Conservation (phyloP, 2,113 vertebrate genomes). For the Scopus umbretta region DNA sequence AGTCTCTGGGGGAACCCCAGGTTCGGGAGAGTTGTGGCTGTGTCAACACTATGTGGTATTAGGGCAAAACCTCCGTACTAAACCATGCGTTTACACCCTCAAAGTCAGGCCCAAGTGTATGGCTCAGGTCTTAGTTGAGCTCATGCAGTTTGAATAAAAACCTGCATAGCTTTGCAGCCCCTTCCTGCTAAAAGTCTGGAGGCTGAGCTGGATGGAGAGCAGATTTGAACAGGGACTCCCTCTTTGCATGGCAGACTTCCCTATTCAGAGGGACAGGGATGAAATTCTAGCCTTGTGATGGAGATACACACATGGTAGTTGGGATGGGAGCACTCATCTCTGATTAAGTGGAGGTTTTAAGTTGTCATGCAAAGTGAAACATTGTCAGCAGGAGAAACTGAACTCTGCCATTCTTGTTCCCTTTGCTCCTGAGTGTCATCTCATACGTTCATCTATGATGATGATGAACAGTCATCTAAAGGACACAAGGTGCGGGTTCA, state of each 20-base stretch:
- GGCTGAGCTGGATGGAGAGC: neutral
- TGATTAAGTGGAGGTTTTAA: neutral
- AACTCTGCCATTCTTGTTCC: neutral
- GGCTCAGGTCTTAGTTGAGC: neutral
- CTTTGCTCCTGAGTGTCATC: neutral
- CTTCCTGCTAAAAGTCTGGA: neutral
- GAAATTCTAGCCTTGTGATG: neutral
- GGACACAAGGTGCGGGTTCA: constrained; percentile 12
- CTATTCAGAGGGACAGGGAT: neutral
- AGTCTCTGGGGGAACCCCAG: neutral
- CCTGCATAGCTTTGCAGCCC: neutral
- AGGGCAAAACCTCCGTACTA: neutral
- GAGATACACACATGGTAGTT: rapidly evolving
- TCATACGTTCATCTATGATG: neutral
- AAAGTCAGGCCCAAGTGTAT: neutral
- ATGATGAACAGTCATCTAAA: neutral
- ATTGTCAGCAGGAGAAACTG: constrained; percentile 5
- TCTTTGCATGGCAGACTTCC: rapidly evolving
- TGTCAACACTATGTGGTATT: neutral
- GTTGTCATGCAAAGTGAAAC: constrained; percentile 21
- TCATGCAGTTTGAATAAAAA: neutral
- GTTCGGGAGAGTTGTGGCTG: rapidly evolving
- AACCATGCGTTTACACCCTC: neutral
- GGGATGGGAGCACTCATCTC: neutral
- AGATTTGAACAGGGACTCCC: neutral